Percentiles rank a stretch among this genome's conserved stretches.
These are phyloP conservation scores for Aramus guarauna DNA, from an alignment of 2,113 vertebrate genomes.

Conservation along the genomic window DNA sequence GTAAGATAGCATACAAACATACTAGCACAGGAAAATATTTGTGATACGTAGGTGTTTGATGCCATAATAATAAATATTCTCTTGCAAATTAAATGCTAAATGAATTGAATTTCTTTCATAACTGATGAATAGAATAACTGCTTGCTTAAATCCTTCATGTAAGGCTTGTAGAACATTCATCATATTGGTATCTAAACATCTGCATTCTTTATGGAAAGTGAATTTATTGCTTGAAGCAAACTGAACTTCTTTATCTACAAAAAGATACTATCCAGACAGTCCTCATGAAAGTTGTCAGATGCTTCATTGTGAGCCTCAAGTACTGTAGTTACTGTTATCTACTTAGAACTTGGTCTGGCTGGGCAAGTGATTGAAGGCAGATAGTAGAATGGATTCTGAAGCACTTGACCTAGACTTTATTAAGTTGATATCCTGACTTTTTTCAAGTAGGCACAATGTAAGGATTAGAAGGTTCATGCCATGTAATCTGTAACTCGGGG, in stretches of 20 bases:
- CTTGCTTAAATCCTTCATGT: neutral
- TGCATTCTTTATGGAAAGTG: conserved; percentile 30
- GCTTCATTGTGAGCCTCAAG: neutral
- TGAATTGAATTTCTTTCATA: neutral
- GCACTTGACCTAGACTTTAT: neutral
- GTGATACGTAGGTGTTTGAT: neutral
- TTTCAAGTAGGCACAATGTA: neutral
- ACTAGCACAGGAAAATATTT: neutral
- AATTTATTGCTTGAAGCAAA: conserved; percentile 40
- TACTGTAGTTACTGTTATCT: neutral
- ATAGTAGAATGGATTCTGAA: neutral
- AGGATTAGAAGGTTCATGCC: neutral
- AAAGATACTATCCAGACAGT: neutral
- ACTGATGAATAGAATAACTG: neutral
- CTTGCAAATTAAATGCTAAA: neutral
- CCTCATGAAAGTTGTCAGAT: neutral
- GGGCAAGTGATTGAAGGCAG: conserved; percentile 21
- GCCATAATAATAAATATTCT: neutral
- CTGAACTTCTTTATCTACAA: conserved; percentile 3
- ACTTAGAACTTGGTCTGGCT: neutral
- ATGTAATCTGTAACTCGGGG: neutral
- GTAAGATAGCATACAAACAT: neutral
- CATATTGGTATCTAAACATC: conserved; percentile 3
- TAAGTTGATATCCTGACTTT: neutral
- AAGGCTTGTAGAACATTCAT: neutral